Conservation (phyloP, 2,888 invertebrate genomes). For the Papilio gigon region DNA sequence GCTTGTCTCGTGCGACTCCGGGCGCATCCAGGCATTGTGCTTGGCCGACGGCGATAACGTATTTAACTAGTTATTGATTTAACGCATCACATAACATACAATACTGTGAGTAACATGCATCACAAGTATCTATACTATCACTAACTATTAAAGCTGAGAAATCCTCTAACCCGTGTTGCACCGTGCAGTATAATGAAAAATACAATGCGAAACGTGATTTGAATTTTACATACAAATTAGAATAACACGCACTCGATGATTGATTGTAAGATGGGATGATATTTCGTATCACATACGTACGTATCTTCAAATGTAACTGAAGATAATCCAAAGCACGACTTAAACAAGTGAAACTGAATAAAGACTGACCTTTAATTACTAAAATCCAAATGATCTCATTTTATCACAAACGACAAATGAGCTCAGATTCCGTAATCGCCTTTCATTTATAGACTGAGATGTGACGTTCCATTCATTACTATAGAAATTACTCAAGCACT, state of each 20-base stretch:
- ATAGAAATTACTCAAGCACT: slow-evolving; percentile 41
- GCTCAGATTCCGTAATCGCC: slow-evolving; percentile 47
- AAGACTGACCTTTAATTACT: slow-evolving; percentile 49
- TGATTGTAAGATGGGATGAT: neutral
- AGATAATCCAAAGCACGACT: neutral
- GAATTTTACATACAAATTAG: neutral
- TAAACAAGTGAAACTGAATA: slow-evolving; percentile 14
- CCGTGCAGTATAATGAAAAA: neutral
- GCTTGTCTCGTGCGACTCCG: slow-evolving; percentile 31
- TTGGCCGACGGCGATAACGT: slow-evolving; percentile 36
- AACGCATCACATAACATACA: slow-evolving; percentile 39
- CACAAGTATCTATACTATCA: neutral
- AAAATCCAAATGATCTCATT: slow-evolving; percentile 51
- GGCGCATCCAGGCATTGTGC: slow-evolving; percentile 38
- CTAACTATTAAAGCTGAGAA: slow-evolving; percentile 5
- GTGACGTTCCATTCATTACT: slow-evolving; percentile 46
- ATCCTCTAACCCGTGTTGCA: slow-evolving; percentile 22
- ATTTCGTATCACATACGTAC: slow-evolving; percentile 12
- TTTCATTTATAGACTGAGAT: slow-evolving; percentile 51
- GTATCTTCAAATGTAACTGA: neutral
- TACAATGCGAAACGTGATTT: neutral
- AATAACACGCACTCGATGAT: slow-evolving; percentile 26
- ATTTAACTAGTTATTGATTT: slow-evolving; percentile 37
- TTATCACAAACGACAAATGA: slow-evolving; percentile 54
- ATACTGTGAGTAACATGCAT: slow-evolving; percentile 22